Conservation (phyloP, 2,888 invertebrate genomes). For the Orchesella flavescens region DNA sequence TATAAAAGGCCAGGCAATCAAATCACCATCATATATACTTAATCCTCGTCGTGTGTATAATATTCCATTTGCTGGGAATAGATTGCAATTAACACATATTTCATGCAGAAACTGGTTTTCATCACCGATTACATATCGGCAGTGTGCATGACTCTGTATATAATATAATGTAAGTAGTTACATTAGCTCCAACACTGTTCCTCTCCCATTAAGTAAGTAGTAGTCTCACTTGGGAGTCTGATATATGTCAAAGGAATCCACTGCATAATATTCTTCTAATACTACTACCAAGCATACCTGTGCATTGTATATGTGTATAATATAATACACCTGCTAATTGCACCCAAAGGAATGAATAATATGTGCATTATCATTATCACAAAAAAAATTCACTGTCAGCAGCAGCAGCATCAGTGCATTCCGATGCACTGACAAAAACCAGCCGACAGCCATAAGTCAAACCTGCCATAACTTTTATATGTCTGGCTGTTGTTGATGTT, state of each 20-base stretch:
- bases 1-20: conserved; percentile 53
- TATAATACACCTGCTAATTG: no score
- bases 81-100: conserved; percentile 53
- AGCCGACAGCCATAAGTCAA: conserved; percentile 20
- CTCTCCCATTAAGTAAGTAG: no score
- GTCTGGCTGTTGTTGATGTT: background rate
- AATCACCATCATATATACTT: conserved; percentile 6
- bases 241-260: background rate
- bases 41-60: background rate
- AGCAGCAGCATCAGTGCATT: background rate
- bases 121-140: conserved; percentile 16
- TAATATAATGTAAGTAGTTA: background rate
- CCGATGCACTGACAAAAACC: background rate
- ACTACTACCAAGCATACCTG: background rate
- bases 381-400: background rate
- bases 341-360: no score
- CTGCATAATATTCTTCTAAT: background rate
- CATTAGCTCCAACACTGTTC: conserved; percentile 11
- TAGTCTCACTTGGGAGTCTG: background rate
- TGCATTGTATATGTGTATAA: no score
- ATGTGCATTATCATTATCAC: background rate
- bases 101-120: conserved; percentile 51
- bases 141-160: no score
- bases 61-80: conserved; percentile 32
- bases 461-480: no score